Evolutionary conservation across 1,140 invertebrate species (phyloP).

Genomic region (Bombus superbus): DNA sequence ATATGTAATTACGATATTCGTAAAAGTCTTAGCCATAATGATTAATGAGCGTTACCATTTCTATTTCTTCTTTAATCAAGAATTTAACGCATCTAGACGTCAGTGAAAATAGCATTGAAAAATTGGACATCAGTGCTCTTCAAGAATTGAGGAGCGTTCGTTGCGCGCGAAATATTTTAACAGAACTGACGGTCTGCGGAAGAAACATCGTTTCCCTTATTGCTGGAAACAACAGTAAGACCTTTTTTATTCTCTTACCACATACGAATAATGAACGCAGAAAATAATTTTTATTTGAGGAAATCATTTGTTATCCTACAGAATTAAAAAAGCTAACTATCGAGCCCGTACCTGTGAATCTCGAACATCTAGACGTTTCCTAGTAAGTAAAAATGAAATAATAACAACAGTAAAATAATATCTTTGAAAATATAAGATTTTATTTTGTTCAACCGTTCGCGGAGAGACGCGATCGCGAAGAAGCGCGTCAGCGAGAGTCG

Average conservation of each 20-base stretch:
- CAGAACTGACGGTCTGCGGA: conserved; percentile 87
- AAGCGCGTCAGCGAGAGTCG: too few species aligned
- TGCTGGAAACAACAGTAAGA: conserved; percentile 90
- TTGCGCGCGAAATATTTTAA: conserved; percentile 88
- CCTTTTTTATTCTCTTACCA: neutral
- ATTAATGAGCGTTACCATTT: conserved; percentile 17
- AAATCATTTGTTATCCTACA: conserved; percentile 68
- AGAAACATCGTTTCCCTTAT: conserved; percentile 87
- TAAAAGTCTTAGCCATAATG: neutral
- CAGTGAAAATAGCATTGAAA: conserved; percentile 91
- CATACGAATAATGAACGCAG: neutral
- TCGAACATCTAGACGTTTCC: conserved; percentile 90
- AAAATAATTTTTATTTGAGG: neutral
- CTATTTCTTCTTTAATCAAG: conserved; percentile 75
- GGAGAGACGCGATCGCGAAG: too few species aligned
- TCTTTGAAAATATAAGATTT: neutral
- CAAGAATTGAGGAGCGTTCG: conserved; percentile 87
- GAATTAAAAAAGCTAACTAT: conserved; percentile 87
- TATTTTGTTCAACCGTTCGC: too few species aligned
- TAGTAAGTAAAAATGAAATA: conserved; percentile 82
- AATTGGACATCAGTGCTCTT: conserved; percentile 88
- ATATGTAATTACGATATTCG: neutral
- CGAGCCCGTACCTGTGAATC: conserved; percentile 86
- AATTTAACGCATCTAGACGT: conserved; percentile 89
- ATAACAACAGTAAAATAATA: neutral